These are phyloP conservation scores for Sciurus vulgaris DNA, from an alignment of 2,797 vertebrate species.

Conservation along the genomic window DNA sequence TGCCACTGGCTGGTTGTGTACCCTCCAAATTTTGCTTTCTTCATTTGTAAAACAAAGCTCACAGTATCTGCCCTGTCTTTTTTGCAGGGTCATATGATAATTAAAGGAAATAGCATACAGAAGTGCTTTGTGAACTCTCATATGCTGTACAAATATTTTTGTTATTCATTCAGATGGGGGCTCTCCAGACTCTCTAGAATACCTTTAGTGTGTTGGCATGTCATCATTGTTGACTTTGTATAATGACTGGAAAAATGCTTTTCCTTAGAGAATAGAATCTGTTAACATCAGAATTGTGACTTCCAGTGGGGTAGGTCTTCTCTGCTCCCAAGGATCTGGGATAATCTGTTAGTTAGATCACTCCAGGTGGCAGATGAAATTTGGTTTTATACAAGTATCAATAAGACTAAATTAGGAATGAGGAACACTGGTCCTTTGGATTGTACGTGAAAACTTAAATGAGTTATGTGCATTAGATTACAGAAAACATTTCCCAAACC, in stretches of 20 bases:
- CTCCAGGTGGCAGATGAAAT: background rate
- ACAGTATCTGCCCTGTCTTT: background rate
- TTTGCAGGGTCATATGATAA: background rate
- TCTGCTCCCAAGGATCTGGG: background rate
- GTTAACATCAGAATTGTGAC: background rate
- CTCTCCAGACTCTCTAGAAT: conserved; percentile 1
- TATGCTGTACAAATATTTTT: background rate
- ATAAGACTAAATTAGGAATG: background rate
- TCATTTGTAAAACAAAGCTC: background rate
- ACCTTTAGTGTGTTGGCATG: conserved; percentile 10
- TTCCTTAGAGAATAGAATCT: background rate
- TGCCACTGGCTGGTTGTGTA: conserved; percentile 15
- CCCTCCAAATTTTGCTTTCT: conserved; percentile 32
- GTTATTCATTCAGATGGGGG: background rate
- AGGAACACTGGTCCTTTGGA: background rate
- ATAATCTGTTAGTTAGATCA: background rate
- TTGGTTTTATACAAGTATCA: background rate
- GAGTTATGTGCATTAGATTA: background rate
- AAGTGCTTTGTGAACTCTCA: background rate
- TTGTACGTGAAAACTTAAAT: conserved; percentile 19
- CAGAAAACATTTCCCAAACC: background rate
- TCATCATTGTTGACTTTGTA: background rate
- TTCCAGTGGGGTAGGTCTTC: background rate
- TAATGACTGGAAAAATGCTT: conserved; percentile 13
- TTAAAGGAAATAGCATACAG: background rate